Percentiles rank a stretch among this genome's conserved stretches.
These are phyloP conservation scores for Tolmerus cingulatus DNA, from an alignment of 2,888 invertebrate genomes.

Conservation along the genomic window DNA sequence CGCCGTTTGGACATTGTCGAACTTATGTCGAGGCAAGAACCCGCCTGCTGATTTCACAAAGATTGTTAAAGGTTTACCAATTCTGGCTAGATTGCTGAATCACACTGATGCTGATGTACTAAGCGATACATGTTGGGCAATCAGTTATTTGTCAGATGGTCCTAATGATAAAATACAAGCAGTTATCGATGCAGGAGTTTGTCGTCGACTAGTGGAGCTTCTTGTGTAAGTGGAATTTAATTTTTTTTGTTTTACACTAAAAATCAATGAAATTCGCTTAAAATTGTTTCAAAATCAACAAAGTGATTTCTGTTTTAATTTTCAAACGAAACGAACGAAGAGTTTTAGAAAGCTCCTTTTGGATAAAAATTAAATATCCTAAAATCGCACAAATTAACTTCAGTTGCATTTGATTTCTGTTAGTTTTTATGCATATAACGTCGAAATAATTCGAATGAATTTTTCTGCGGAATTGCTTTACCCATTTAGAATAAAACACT, in stretches of 20 bases:
- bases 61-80: slow-evolving; percentile 76
- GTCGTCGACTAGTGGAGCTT: slow-evolving; percentile 75
- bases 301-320: too few relatives aligned
- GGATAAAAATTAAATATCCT: too few relatives aligned
- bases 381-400: too few relatives aligned
- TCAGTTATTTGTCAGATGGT: slow-evolving; percentile 95
- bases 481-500: too few relatives aligned
- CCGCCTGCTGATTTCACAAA: slow-evolving; percentile 89
- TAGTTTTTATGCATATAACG: too few relatives aligned
- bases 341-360: too few relatives aligned
- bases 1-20: slow-evolving; percentile 98
- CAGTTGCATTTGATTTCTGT: too few relatives aligned
- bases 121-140: slow-evolving; percentile 96
- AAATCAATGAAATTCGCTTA: background rate
- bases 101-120: slow-evolving; percentile 89
- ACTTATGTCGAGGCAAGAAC: slow-evolving; percentile 96
- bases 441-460: too few relatives aligned
- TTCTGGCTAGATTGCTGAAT: slow-evolving; percentile 85
- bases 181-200: slow-evolving; percentile 95
- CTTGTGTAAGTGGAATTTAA: slow-evolving; percentile 64
- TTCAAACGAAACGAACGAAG: too few relatives aligned
- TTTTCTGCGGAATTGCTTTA: too few relatives aligned
- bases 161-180: slow-evolving; percentile 98
- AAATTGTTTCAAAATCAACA: too few relatives aligned
- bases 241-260: background rate